These are phyloP conservation scores for Nannobrachium achirus DNA, from an alignment of 2,113 vertebrate species.

Conservation along the genomic window DNA sequence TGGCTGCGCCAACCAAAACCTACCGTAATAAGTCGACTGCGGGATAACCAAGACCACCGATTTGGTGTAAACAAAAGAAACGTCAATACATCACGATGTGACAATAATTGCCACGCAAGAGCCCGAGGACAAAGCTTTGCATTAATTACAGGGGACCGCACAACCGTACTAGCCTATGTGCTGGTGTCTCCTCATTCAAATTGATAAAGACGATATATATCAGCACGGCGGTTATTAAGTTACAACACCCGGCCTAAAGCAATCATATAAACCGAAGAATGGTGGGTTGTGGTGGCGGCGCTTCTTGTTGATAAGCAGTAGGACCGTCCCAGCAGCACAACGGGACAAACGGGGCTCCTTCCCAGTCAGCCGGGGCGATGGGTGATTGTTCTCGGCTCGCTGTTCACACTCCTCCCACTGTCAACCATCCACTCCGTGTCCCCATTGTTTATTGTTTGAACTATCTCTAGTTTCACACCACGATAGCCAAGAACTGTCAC, in stretches of 20 bases:
- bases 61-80: too few species aligned
- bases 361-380: slow-evolving; percentile 32
- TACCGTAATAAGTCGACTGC: too few species aligned
- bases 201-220: too few species aligned
- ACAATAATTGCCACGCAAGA: slow-evolving; percentile 37
- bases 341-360: neutral
- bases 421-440: slow-evolving; percentile 44
- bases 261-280: too few species aligned
- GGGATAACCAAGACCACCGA: neutral
- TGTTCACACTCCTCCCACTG: slow-evolving; percentile 63
- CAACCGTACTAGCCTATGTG: neutral
- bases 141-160: slow-evolving; percentile 14
- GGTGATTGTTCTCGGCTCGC: slow-evolving; percentile 60
- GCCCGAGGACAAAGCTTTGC: slow-evolving; percentile 48
- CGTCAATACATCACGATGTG: slow-evolving; percentile 3
- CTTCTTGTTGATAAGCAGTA: neutral
- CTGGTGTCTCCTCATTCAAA: too few species aligned
- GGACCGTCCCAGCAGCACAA: neutral
- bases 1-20: neutral
- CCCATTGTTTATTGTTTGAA: slow-evolving; percentile 67
- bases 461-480: neutral
- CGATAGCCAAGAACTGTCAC: neutral
- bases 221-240: too few species aligned
- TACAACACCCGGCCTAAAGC: too few species aligned
- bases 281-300: too few species aligned